Evolutionary conservation across 2,797 vertebrate species (phyloP), one percentile per base, ranked within the genome.

Genomic region (Leptatherina wallacei): DNA sequence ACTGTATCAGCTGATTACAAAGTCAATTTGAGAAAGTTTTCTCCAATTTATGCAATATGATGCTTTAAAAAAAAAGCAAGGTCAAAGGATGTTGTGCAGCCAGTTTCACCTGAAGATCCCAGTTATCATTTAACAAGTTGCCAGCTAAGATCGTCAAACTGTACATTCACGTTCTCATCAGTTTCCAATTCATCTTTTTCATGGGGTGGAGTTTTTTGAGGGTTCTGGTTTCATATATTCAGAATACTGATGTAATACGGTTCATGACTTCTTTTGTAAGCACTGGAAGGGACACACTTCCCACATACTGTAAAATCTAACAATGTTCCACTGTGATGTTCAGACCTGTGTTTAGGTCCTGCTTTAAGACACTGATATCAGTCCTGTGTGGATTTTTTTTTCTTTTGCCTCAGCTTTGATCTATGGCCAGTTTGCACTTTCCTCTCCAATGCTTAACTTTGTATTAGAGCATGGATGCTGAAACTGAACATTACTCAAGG

Each of bases 311-410:
- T 85, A 82, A 86, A 77, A 75, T 68, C 62, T 61, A 82, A 76
- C 65, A 61, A 85, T 79, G 64, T 77, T 82, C 79, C 90, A 93
- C 91, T 92, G 91, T 92, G 91, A 93, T 73, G 61, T 70, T 85
- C 73, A 82, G 82, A 88, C 73, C 59, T 65, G 77, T 66, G 66
- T 81, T 71, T 61, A 82, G 85, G 80, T 88, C 78, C 68, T 75
- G 81, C 88, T 89, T 85, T 85, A 83, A 80, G 10, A 82, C 68
- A 78, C 59, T 54, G 71, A 84, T 76, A 69, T 58, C 22, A 22
- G 52, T 55, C 64, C 65, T 51, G 62, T 76, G 72, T 72, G 32
- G 75, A 44, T 69, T 51, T 81, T 16, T 14, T 16, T 59, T 81
- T 69, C 69, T 47, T 81, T 75, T 72, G 73, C 65, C 57, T 69